Percentiles rank a stretch among this genome's conserved stretches.
phyloP scores from a whole-genome alignment of 2,888 invertebrate species.

The Lydus trimaculatus region DNA sequence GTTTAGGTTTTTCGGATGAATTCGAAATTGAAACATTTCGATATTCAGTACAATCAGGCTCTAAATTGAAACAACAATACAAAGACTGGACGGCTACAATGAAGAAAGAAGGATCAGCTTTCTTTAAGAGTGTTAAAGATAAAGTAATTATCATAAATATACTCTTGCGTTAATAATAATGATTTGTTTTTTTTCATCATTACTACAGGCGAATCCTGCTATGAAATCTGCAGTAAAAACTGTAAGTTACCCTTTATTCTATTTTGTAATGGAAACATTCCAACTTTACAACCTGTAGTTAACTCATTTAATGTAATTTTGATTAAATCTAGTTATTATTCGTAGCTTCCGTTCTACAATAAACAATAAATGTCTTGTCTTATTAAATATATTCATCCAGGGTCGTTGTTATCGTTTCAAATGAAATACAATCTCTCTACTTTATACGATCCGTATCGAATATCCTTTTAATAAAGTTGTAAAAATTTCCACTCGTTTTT shows the following conservation, averaged over 20 bases:
- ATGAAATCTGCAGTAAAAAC: constrained; percentile 93
- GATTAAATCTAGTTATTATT: background rate
- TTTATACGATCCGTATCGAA: background rate
- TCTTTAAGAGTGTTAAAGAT: constrained; percentile 87
- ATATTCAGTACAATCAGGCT: constrained; percentile 71
- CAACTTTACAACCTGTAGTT: background rate
- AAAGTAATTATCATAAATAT: constrained; percentile 68
- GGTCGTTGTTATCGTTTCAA: background rate
- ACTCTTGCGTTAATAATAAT: constrained; percentile 12
- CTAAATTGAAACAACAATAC: constrained; percentile 73
- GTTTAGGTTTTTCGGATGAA: constrained; percentile 91
- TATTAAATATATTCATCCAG: background rate
- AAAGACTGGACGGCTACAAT: constrained; percentile 83
- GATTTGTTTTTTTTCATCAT: constrained; percentile 20
- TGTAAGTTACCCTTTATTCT: constrained; percentile 70
- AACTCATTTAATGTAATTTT: background rate
- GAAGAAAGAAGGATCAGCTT: constrained; percentile 81
- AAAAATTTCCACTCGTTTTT: background rate
- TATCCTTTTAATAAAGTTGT: background rate
- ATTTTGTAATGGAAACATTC: background rate
- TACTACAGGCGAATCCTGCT: constrained; percentile 88
- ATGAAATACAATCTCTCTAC: background rate
- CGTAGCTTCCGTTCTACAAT: background rate
- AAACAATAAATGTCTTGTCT: background rate
- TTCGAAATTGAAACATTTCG: constrained; percentile 90